Percentiles rank a stretch among this genome's conserved stretches.
phyloP scores from a whole-genome alignment of 2,888 invertebrate genomes.

The Aleiodes leptofemur region DNA sequence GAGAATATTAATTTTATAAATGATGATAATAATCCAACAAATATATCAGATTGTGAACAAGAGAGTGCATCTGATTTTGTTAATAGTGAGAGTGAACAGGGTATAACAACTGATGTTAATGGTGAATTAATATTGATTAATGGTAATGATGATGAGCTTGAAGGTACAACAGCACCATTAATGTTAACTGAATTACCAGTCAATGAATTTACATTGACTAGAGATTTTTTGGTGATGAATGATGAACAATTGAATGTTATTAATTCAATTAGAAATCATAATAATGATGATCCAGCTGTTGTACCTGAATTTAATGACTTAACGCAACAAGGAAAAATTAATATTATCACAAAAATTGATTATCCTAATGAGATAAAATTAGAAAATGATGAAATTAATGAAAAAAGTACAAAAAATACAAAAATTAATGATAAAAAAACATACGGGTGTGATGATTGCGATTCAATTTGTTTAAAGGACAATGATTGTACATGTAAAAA shows the following conservation, averaged over 20 bases:
- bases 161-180: conserved; percentile 66
- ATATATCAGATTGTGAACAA: conserved; percentile 55
- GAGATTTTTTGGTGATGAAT: conserved; percentile 73
- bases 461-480: conserved; percentile 66
- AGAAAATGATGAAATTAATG: not conserved
- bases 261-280: conserved; percentile 66
- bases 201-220: conserved; percentile 68
- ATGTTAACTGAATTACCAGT: conserved; percentile 70
- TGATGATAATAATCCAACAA: conserved; percentile 62
- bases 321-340: conserved; percentile 47
- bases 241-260: conserved; percentile 72
- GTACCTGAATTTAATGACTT: conserved; percentile 47
- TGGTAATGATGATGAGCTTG: conserved; percentile 69
- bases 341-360: not conserved
- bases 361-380: not conserved
- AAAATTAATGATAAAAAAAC: conserved; percentile 67
- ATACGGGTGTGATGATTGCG: conserved; percentile 74
- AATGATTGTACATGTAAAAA: conserved; percentile 70
- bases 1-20: conserved; percentile 66
- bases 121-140: conserved; percentile 72
- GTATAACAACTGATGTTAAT: conserved; percentile 65
- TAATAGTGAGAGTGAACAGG: conserved; percentile 64
- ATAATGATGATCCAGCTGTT: conserved; percentile 52
- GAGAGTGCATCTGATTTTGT: conserved; percentile 68
- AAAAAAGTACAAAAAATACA: conserved; percentile 55